These are phyloP conservation scores for Fringilla coelebs DNA, from an alignment of 2,797 vertebrate species.

Conservation along the genomic window DNA sequence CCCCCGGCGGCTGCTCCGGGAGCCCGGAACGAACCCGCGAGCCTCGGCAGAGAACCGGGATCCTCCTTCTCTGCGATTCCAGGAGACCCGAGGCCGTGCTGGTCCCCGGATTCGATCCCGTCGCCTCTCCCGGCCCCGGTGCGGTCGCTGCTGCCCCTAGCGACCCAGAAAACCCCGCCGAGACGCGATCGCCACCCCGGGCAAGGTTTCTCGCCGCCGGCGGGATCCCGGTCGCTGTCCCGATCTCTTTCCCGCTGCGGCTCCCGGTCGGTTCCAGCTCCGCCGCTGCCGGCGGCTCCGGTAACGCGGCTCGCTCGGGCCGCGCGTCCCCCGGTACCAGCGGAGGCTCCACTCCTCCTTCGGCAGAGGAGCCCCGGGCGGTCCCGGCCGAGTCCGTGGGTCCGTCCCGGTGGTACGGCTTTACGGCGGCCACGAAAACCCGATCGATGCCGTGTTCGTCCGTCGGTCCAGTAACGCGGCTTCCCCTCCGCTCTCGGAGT, in stretches of 20 bases:
- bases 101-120: no score
- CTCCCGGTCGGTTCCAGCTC: neutral
- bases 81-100: no score
- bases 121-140: neutral
- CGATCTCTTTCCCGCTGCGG: neutral
- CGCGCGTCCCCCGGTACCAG: accelerated
- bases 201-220: no score
- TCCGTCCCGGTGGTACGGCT: neutral
- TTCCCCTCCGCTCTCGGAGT: neutral
- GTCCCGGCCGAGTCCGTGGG: neutral
- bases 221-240: no score
- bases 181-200: neutral
- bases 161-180: neutral
- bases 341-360: neutral
- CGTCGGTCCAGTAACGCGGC: neutral
- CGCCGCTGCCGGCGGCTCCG: neutral
- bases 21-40: neutral
- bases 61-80: neutral
- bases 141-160: neutral
- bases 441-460: neutral
- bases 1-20: neutral
- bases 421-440: neutral
- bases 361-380: neutral
- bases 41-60: neutral
- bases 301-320: neutral